Base-by-base conservation (phyloP, 2,888 invertebrate genomes). In the Aleiodes alternator region DNA sequence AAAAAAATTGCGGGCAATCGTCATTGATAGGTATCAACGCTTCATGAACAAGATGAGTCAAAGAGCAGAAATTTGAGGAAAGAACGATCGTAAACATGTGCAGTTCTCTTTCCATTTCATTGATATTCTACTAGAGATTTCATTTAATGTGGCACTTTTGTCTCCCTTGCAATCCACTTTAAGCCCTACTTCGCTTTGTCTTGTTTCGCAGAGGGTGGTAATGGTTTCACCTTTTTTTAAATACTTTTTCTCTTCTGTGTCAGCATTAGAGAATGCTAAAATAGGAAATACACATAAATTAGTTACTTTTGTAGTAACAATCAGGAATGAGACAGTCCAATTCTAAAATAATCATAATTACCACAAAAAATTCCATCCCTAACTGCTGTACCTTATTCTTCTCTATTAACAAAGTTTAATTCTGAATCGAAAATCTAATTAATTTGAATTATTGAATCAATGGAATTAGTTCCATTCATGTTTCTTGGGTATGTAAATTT, bases 141-240 rank as follows among this genome's bases (percentile, higher is more conserved):
- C 80, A 75, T 78, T 80, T 85, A 85, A 86, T 83, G 83, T 84
- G 79, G 75, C 77, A 79, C 83, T 83, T 84, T 85, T 85, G 84
- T 86, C 84, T 86, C 79, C 56, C 77, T 69, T 64, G 76, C 69
- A 72, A 68, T 50, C 29, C 51, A 51, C 50, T 48, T 55, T 55
- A 56, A 48, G 38, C 57, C 23, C 51, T 55, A 11, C 69, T 51
- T 34, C 72, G 51, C 43, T 72, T 76, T 79, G 81, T 82, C 81
- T 83, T 81, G 79, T 78, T 56, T 78, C 61, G 68, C 72, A 81
- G 80, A 76, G 82, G 78, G 74, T 80, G 76, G 76, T 83, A 83
- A 83, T 82, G 81, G 82, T 53, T 66, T 68, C 56, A 72, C 23
- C 29, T 76, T 79, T 78, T 77, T 81, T 79, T 75, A 75, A 75